Evolutionary conservation across 2,888 invertebrate species (phyloP).

Genomic region (Eledona agricola): DNA sequence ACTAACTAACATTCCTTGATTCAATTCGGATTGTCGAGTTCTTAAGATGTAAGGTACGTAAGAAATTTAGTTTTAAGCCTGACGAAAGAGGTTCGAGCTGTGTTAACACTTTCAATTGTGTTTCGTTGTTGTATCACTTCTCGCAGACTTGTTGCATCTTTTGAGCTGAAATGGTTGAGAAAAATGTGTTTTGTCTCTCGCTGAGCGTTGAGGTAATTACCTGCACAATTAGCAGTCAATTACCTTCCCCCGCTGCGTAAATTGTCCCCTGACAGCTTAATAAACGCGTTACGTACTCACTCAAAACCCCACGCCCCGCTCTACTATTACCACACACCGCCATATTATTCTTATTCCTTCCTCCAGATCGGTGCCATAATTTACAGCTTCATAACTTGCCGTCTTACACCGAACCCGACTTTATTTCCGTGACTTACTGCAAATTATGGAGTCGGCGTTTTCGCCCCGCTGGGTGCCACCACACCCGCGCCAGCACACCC

Average conservation of each 20-base stretch:
- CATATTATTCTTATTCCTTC: slow-evolving; percentile 2
- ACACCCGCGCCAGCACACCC: slow-evolving; percentile 25
- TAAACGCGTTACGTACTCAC: slow-evolving; percentile 7
- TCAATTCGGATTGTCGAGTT: too few relatives aligned
- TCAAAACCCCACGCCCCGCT: slow-evolving; percentile 8
- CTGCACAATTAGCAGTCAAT: slow-evolving; percentile 8
- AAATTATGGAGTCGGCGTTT: slow-evolving; percentile 41
- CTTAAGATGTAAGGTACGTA: too few relatives aligned
- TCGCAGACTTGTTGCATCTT: too few relatives aligned
- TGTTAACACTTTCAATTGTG: too few relatives aligned
- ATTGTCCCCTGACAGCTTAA: slow-evolving; percentile 20
- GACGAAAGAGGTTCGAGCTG: too few relatives aligned
- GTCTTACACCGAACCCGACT: slow-evolving; percentile 10
- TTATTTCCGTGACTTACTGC: slow-evolving; percentile 47
- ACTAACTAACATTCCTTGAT: too few relatives aligned
- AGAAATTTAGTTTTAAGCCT: too few relatives aligned
- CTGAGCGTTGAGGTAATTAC: slow-evolving; percentile 2
- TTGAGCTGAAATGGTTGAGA: too few relatives aligned
- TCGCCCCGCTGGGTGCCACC: slow-evolving; percentile 30
- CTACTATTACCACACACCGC: slow-evolving; percentile 15
- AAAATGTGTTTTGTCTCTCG: too few relatives aligned
- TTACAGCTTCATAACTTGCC: slow-evolving; percentile 22
- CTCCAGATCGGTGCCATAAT: background rate
- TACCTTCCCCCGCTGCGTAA: slow-evolving; percentile 16
- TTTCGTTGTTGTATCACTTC: too few relatives aligned